Evolutionary conservation across 2,888 invertebrate species (phyloP), one percentile per base, ranked within the genome.

Genomic region (Dioctria rufipes): DNA sequence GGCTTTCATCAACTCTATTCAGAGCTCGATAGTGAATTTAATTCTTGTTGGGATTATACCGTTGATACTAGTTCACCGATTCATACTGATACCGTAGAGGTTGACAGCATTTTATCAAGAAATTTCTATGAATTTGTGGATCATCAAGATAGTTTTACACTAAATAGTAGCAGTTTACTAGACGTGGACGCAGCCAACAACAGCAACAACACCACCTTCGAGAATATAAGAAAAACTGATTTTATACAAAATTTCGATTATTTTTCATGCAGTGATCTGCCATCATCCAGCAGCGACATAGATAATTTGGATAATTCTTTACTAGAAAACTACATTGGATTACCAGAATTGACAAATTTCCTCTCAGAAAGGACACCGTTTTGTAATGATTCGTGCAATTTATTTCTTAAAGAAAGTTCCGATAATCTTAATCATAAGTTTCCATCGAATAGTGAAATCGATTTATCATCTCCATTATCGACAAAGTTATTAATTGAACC

Each of bases 361-460:
- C 84, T 89, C 79, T 92, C 92, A 0, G 91, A 91, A 71, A 90
- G 90, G 75, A 92, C 92, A 0, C 90, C 91, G 3, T 87, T 91
- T 13, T 92, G 92, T 84, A 92, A 90, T 25, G 90, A 91, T 39
- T 90, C 90, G 42, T 92, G 92, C 84, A 90, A 90, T 73, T 88
- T 89, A 80, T 91, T 91, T 83, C 85, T 92, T 40, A 87, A 88
- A 67, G 90, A 90, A 84, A 90, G 89, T 84, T 88, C 88, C 5
- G 87, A 89, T 80, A 87, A 88, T 80, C 82, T 90, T 13, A 85
- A 85, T 66, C 25, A 25, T 25, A 83, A 86, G 9, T 84, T 11
- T n/a, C 1, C 9, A 2, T n/a, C 54, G 4, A n/a, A 54, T 11
- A 8, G 78, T n/a, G 66, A 69, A 39, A 37, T 5, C 4, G 42